Evolutionary conservation across 2,888 invertebrate species (phyloP).

Genomic region (Pimpla rufipes): DNA sequence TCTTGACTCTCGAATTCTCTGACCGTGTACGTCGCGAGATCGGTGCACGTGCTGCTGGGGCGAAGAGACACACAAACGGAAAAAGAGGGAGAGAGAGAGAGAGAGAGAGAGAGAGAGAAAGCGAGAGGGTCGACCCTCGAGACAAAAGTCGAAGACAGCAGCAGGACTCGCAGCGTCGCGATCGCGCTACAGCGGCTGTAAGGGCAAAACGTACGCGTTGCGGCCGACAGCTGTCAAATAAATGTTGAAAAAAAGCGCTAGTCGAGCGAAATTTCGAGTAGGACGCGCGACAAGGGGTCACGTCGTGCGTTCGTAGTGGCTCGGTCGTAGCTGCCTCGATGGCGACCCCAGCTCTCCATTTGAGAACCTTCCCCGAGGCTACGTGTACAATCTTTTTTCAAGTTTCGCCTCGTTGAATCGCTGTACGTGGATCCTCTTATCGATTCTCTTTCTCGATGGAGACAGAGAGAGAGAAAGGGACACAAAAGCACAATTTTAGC

Average conservation of each 20-base stretch:
- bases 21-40: slow-evolving; percentile 42
- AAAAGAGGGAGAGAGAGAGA: slow-evolving; percentile 3
- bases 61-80: slow-evolving; percentile 21
- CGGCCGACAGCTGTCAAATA: slow-evolving; percentile 85
- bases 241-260: slow-evolving; percentile 84
- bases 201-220: slow-evolving; percentile 78
- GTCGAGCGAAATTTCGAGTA: slow-evolving; percentile 85
- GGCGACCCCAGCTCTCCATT: slow-evolving; percentile 65
- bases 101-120: slow-evolving; percentile 32
- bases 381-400: slow-evolving; percentile 64
- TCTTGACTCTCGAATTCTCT: slow-evolving; percentile 23
- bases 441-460: slow-evolving; percentile 5
- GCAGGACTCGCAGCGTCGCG: slow-evolving; percentile 63
- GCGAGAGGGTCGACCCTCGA: slow-evolving; percentile 60
- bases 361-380: slow-evolving; percentile 66
- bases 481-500: background rate
- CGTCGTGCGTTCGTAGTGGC: slow-evolving; percentile 75
- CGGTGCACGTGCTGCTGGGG: slow-evolving; percentile 52
- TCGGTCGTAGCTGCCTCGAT: slow-evolving; percentile 13
- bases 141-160: slow-evolving; percentile 73
- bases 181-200: slow-evolving; percentile 57
- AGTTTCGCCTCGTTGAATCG: slow-evolving; percentile 1
- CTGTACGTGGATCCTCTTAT: slow-evolving; percentile 9
- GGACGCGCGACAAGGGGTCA: slow-evolving; percentile 78
- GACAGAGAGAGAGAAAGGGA: background rate